phyloP scores from a whole-genome alignment of 2,888 invertebrate species.

The Protula sp. region DNA sequence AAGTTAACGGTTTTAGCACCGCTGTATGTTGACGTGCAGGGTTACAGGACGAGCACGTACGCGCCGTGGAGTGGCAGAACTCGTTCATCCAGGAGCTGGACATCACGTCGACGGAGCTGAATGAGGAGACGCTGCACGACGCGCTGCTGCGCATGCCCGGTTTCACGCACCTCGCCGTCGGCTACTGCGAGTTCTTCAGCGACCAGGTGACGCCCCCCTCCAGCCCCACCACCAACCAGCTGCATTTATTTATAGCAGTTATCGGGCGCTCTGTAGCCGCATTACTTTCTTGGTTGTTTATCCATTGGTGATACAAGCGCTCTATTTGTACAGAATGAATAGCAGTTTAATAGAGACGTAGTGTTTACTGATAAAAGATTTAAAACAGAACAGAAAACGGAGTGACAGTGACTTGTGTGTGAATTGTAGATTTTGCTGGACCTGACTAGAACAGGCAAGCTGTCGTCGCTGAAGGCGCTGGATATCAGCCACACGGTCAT shows the following conservation, averaged over 20 bases:
- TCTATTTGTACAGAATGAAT: no score
- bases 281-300: no score
- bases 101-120: slow-evolving; percentile 92
- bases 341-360: no score
- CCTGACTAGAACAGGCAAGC: slow-evolving; percentile 78
- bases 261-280: no score
- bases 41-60: slow-evolving; percentile 83
- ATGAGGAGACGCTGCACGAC: slow-evolving; percentile 86
- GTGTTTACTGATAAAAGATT: no score
- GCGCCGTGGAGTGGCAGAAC: slow-evolving; percentile 99
- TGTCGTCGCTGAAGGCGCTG: slow-evolving; percentile 73
- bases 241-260: no score
- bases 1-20: no score
- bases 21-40: no score
- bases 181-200: slow-evolving; percentile 95
- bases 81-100: slow-evolving; percentile 85
- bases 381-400: no score
- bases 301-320: no score
- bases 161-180: slow-evolving; percentile 77
- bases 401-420: no score
- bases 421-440: slow-evolving; percentile 69
- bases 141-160: slow-evolving; percentile 82
- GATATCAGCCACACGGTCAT: slow-evolving; percentile 95
- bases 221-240: no score
- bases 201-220: slow-evolving; percentile 72